Evolutionary conservation across 1,140 invertebrate genomes (phyloP), one percentile per base, ranked within the genome.

Genomic region (Drosophila neocordata): DNA sequence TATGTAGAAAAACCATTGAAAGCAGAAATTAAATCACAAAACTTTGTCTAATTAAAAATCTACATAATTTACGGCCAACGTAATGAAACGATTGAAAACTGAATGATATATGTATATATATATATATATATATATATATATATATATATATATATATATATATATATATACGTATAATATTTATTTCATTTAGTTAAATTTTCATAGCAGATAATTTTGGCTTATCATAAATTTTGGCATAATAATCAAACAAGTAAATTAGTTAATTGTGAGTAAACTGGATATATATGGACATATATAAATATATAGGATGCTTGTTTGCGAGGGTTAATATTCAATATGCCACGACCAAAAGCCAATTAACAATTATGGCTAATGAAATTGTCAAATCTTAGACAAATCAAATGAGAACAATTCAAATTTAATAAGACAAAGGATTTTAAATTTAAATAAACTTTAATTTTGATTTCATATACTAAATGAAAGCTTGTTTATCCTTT

Each of bases 11-110:
- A 55, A 13, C 22, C 52, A 27, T 55, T 48, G 6, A 27, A 27
- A 11, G 2, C 53, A 9, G 1, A 15, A 13, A 31, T 35, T 34
- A 6, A 4, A 56, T 18, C 27, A 13, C 13, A 56, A 56, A 56
- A 56, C 53, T 56, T 18, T 56, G 9, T 18, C 31, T 56, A 56
- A 56, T 56, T 56, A 56, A 56, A 56, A 56, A 56, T 35, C 53
- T 34, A 56, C 53, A 56, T 56, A 56, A 56, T 35, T 56, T 34
- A 56, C 41, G 41, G 18, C 8, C 41, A 18, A 2, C 13, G 41
- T 7, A 44, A 15, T 44, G n/a, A 13, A 1, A 38, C n/a, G 8
- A 48, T 20, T 20, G 15, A 48, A 48, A 11, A 20, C 4, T 8
- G 2, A 48, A 48, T 20, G 18, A 48, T 48, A 20, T 18, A 20